These are phyloP conservation scores for Corythoichthys haematopterus DNA, from an alignment of 2,113 vertebrate species.

Conservation along the genomic window DNA sequence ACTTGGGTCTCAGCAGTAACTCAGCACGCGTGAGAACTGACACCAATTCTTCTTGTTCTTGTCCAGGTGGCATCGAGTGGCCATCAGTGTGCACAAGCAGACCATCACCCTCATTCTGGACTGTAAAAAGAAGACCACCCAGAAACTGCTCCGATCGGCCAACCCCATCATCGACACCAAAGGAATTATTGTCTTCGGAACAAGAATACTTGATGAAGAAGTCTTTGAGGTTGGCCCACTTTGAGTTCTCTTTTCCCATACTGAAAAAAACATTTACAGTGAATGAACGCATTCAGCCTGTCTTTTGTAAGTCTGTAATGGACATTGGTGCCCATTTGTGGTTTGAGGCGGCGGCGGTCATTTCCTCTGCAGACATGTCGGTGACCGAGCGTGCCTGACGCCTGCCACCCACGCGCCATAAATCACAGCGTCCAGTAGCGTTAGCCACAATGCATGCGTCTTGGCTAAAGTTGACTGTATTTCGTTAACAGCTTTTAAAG, in stretches of 20 bases:
- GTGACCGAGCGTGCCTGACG: constrained; percentile 9
- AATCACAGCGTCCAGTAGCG: not conserved
- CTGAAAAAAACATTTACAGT: not conserved
- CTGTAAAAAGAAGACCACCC: constrained; percentile 89
- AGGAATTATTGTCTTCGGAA: constrained; percentile 94
- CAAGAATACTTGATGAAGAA: constrained; percentile 94
- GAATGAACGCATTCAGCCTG: not conserved
- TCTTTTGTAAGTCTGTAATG: not conserved
- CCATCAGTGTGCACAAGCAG: constrained; percentile 89
- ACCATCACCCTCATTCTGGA: constrained; percentile 91
- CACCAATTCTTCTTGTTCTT: constrained; percentile 13
- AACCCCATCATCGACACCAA: constrained; percentile 87
- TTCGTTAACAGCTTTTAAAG: no score
- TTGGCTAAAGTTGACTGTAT: no score
- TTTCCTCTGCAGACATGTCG: constrained; percentile 26
- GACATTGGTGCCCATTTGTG: not conserved
- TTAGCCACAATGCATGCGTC: not conserved
- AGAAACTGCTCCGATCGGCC: constrained; percentile 79
- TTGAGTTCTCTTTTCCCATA: not conserved
- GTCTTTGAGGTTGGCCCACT: constrained; percentile 87
- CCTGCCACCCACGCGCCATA: not conserved
- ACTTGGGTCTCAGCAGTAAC: constrained; percentile 21
- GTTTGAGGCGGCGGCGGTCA: constrained; percentile 16
- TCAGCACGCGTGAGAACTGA: constrained; percentile 44
- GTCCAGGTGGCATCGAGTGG: constrained; percentile 91